Evolutionary conservation across 2,888 invertebrate genomes (phyloP).

Genomic region (Amphipoea lucens): DNA sequence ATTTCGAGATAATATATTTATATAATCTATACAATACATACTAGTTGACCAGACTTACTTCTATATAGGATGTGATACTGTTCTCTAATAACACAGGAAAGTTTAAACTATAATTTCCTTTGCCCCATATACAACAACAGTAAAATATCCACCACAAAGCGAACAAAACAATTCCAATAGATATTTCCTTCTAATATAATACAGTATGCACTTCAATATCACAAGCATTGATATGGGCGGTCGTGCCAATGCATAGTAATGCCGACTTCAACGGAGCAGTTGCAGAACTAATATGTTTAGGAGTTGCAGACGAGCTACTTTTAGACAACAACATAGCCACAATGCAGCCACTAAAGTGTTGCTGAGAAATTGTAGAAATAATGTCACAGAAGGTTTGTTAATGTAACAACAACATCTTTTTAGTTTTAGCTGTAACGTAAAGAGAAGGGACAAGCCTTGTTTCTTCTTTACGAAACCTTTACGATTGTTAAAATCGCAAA

Average conservation of each 20-base stretch:
- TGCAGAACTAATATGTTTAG: slow-evolving; percentile 41
- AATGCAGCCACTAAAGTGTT: not conserved
- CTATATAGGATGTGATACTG: not conserved
- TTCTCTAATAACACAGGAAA: not conserved
- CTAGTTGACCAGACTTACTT: not conserved
- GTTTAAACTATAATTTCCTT: not conserved
- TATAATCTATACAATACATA: not conserved
- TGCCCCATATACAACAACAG: not conserved
- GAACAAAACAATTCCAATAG: slow-evolving; percentile 23
- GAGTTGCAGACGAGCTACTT: slow-evolving; percentile 8
- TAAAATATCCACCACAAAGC: not conserved
- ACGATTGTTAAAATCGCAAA: not conserved
- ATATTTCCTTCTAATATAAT: slow-evolving; percentile 13
- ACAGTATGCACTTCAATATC: slow-evolving; percentile 43
- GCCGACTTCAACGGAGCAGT: slow-evolving; percentile 39
- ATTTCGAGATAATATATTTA: not conserved
- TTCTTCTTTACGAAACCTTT: not conserved
- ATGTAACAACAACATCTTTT: not conserved
- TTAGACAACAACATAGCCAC: not conserved
- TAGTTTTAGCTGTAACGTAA: not conserved
- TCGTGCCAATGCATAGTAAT: slow-evolving; percentile 70
- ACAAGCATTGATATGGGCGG: slow-evolving; percentile 51
- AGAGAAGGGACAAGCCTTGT: not conserved
- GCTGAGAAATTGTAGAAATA: no score
- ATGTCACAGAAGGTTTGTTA: no score